Evolutionary conservation across 2,797 vertebrate species (phyloP).

Genomic region (Zenarchopterus dispar): DNA sequence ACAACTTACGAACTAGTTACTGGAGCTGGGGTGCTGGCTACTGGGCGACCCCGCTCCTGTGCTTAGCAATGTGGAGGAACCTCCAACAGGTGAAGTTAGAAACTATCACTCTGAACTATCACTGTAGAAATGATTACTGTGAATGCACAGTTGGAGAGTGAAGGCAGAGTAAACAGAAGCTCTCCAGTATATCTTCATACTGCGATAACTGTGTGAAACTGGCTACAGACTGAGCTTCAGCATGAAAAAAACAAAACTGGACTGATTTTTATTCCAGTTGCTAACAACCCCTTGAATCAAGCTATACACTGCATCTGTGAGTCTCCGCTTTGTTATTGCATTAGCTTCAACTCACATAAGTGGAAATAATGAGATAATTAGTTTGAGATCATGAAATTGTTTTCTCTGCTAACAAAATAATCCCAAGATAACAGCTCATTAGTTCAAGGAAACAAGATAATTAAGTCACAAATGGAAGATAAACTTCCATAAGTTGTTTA

Average conservation of each 20-base stretch:
- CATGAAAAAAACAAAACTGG: not conserved
- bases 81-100: no score
- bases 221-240: not conserved
- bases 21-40: no score
- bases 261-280: slow-evolving; percentile 8
- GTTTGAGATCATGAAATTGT: slow-evolving; percentile 13
- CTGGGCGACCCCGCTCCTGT: no score
- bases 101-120: no score
- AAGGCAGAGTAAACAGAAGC: no score
- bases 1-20: no score
- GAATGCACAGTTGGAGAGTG: no score
- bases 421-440: slow-evolving; percentile 9
- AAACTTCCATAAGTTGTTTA: not conserved
- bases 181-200: no score
- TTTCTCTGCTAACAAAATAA: slow-evolving; percentile 13
- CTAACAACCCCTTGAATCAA: not conserved
- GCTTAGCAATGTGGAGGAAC: no score
- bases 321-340: slow-evolving; percentile 1
- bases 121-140: no score
- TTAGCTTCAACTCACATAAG: slow-evolving; percentile 12
- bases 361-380: slow-evolving; percentile 28
- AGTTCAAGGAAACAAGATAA: slow-evolving; percentile 19
- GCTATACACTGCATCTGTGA: not conserved
- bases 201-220: no score
- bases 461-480: slow-evolving; percentile 3